Base-by-base conservation (phyloP, 92 coral and sea anemone species). In the Hydrozoanthus gracilis region DNA sequence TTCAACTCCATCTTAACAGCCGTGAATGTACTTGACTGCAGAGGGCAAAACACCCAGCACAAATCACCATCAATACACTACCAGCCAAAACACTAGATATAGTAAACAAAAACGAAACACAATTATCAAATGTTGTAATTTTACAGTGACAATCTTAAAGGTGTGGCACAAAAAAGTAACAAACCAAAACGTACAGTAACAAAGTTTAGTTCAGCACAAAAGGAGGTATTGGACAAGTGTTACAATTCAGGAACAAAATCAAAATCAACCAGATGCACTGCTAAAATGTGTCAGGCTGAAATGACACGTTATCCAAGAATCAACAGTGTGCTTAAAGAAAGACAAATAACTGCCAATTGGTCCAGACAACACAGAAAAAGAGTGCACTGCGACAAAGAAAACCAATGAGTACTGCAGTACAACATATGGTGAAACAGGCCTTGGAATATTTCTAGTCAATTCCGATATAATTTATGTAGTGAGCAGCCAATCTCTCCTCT, bases 241-340 rank as follows among this genome's bases (percentile, higher is more conserved):
- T 78, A 78, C 45, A 71, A 78, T 8, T 62, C 84, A 15, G 84
- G 84, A n/a, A n/a, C 84, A 61, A 79, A 79, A 61, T 15, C 83
- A 15, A 79, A 62, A 6, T 45, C 71, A 61, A 79, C 71, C n/a
- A 79, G 84, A 79, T 79, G 61, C 44, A 79, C 84, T n/a, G 84
- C 73, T 4, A 79, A 79, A 13, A 79, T 79, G 72, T 61, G 84
- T 11, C 84, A 79, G 45, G 15, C 9, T 13, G 70, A 79, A 17
- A 79, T 73, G 56, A 3, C 2, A 13, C 0, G 14, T 10, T 35
- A 73, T 16, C 39, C 78, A 47, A 10, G 78, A 73, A 73, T 73
- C 0, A 39, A 79, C 3, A 60, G 6, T 11, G 17, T n/a, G 4
- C 84, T 60, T 1, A 79, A 35, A 62, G 84, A 79, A 8, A 44